phyloP scores from a whole-genome alignment of 64 coral and sea anemone genomes.

The Dendronephthya gigantea region DNA sequence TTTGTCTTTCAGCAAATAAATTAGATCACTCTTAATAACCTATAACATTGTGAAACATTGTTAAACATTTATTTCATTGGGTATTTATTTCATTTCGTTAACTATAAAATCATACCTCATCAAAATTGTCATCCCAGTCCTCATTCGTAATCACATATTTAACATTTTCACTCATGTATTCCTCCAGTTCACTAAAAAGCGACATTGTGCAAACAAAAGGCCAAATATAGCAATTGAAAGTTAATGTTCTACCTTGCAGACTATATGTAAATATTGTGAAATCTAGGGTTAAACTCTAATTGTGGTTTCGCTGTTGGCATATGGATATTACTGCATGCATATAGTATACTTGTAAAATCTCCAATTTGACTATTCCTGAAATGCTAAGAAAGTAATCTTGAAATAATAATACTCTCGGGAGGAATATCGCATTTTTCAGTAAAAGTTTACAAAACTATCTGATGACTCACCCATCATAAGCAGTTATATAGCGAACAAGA shows the following conservation, averaged over 20 bases:
- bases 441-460: background rate
- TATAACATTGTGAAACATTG: too few relatives aligned
- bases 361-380: background rate
- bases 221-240: too few relatives aligned
- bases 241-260: too few relatives aligned
- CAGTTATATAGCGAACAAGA: constrained; percentile 73
- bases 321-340: too few relatives aligned
- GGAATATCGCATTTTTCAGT: background rate
- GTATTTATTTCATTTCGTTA: too few relatives aligned
- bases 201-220: too few relatives aligned
- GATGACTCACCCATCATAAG: constrained; percentile 76
- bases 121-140: constrained; percentile 84
- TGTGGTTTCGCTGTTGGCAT: too few relatives aligned
- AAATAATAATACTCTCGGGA: background rate
- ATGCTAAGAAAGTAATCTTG: too few relatives aligned
- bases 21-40: too few relatives aligned
- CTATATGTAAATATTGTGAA: background rate
- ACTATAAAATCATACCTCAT: constrained; percentile 76
- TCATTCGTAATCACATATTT: constrained; percentile 86
- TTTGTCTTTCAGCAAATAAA: too few relatives aligned
- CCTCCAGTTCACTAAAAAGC: constrained; percentile 67
- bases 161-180: constrained; percentile 88
- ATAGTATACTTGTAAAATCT: background rate
- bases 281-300: too few relatives aligned
- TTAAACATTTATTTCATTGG: too few relatives aligned